Conservation (phyloP, 1,140 invertebrate genomes). For the Aphaenogaster floridana region DNA sequence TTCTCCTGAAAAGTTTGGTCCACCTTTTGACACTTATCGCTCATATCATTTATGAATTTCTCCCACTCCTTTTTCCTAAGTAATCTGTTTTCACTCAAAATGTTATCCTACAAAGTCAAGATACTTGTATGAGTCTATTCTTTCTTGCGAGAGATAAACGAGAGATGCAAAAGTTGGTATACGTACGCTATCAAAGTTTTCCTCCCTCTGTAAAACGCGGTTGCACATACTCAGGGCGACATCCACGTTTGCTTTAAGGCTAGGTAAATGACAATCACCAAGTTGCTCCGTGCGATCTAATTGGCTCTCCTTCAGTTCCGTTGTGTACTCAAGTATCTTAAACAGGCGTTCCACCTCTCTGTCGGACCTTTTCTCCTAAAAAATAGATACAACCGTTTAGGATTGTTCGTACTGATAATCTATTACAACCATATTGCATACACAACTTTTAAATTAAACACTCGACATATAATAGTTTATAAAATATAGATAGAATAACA, state of each 20-base stretch:
- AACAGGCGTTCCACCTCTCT: slow-evolving; percentile 93
- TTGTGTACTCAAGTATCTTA: slow-evolving; percentile 91
- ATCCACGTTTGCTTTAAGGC: slow-evolving; percentile 90
- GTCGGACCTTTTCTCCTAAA: slow-evolving; percentile 91
- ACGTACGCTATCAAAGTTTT: slow-evolving; percentile 86
- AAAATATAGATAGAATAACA: background rate
- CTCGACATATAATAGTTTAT: background rate
- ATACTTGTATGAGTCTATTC: slow-evolving; percentile 57
- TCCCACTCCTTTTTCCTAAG: slow-evolving; percentile 90
- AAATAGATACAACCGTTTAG: slow-evolving; percentile 68
- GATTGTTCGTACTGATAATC: background rate
- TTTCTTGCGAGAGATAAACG: slow-evolving; percentile 79
- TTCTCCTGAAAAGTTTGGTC: slow-evolving; percentile 93
- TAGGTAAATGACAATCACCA: slow-evolving; percentile 89
- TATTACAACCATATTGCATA: background rate
- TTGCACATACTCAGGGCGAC: slow-evolving; percentile 90
- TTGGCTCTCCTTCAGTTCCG: slow-evolving; percentile 92
- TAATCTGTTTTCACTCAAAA: slow-evolving; percentile 88
- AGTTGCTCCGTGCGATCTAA: slow-evolving; percentile 89
- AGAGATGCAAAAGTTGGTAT: background rate
- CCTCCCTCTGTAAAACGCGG: slow-evolving; percentile 87
- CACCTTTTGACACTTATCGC: slow-evolving; percentile 90
- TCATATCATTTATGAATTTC: slow-evolving; percentile 92
- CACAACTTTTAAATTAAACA: background rate
- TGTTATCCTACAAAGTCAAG: slow-evolving; percentile 84